Conservation (phyloP, 2,888 invertebrate species). For the Opisthograptis luteolata region DNA sequence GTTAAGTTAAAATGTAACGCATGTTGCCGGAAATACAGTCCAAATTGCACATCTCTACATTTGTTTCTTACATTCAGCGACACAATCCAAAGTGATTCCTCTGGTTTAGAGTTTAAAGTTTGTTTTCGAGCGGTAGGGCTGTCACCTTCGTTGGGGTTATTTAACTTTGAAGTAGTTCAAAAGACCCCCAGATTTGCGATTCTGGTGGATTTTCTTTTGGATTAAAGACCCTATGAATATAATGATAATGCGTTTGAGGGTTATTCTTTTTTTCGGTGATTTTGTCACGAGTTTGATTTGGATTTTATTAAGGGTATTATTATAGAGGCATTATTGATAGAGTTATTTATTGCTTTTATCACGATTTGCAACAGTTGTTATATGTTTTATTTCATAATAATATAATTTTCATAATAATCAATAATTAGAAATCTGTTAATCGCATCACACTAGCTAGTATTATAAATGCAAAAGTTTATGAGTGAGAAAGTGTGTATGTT, state of each 20-base stretch:
- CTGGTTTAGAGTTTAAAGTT: slow-evolving; percentile 45
- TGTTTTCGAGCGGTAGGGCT: slow-evolving; percentile 41
- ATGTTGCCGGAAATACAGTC: slow-evolving; percentile 83
- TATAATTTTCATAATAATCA: no score
- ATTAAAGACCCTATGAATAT: slow-evolving; percentile 82
- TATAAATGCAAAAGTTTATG: no score
- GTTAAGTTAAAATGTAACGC: slow-evolving; percentile 84
- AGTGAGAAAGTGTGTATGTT: no score
- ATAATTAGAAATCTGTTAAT: no score
- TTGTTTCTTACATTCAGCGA: slow-evolving; percentile 68
- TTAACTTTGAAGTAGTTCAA: slow-evolving; percentile 84
- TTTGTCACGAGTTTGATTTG: slow-evolving; percentile 67
- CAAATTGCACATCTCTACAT: slow-evolving; percentile 80
- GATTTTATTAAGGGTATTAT: slow-evolving; percentile 20
- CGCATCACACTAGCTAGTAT: no score
- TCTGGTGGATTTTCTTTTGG: slow-evolving; percentile 83
- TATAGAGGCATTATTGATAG: not conserved
- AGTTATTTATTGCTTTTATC: not conserved
- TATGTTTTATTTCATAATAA: not conserved
- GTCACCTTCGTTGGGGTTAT: slow-evolving; percentile 63
- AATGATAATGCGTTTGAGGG: slow-evolving; percentile 78
- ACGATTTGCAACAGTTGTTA: no score
- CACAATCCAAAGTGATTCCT: slow-evolving; percentile 51
- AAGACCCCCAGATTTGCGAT: slow-evolving; percentile 79
- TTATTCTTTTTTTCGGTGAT: slow-evolving; percentile 67